A percentile compares a stretch with the other conserved stretches of the same genome.
Conservation (phyloP, 92 coral and sea anemone species). For the Parazoanthus swiftii region DNA sequence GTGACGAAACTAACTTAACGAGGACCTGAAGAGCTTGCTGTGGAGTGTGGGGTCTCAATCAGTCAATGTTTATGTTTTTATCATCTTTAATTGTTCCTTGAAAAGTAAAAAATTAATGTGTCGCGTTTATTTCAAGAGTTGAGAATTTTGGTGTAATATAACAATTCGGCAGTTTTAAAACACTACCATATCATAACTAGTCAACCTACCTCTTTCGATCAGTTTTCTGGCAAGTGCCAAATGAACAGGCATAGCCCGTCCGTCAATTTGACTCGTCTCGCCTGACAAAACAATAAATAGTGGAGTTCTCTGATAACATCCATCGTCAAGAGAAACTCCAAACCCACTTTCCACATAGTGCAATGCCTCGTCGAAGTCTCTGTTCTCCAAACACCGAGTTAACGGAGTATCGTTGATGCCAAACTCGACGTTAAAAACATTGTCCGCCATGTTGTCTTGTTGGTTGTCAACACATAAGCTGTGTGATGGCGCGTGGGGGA, state of each 20-base stretch:
- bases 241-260: slow-evolving; percentile 76
- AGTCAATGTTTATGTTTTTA: no score
- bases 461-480: neutral
- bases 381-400: slow-evolving; percentile 71
- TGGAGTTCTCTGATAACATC: slow-evolving; percentile 79
- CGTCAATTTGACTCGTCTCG: slow-evolving; percentile 68
- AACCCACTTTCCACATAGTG: slow-evolving; percentile 69
- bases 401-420: slow-evolving; percentile 83
- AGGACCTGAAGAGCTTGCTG: no score
- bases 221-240: slow-evolving; percentile 73
- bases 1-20: no score
- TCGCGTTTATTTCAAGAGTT: neutral
- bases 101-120: no score
- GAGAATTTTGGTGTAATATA: no score
- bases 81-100: no score
- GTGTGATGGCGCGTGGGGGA: neutral
- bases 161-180: neutral
- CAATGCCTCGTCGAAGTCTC: slow-evolving; percentile 74
- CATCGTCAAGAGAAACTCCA: slow-evolving; percentile 80
- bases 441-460: slow-evolving; percentile 34
- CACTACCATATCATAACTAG: neutral
- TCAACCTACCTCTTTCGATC: slow-evolving; percentile 72
- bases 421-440: slow-evolving; percentile 73
- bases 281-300: slow-evolving; percentile 82
- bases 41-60: no score